Evolutionary conservation across 2,888 invertebrate genomes (phyloP), one percentile per base, ranked within the genome.

Genomic region (Spatulosminthurus flaviceps): DNA sequence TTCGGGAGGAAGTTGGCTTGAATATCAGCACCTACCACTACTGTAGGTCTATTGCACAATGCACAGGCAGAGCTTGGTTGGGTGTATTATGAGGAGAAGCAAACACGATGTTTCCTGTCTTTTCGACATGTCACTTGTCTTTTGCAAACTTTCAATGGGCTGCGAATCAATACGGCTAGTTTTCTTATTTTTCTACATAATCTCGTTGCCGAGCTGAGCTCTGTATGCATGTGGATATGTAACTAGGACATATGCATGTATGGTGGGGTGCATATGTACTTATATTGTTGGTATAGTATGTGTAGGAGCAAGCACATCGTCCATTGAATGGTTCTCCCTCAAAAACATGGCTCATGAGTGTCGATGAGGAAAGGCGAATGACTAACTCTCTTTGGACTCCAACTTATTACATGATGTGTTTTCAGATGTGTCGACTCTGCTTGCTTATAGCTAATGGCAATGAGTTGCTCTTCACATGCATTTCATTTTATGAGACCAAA

Each of bases 91-190:
- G 64, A 64, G 9, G 64, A 64, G 29, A 69, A 69, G 69, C 29
- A 69, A 69, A 69, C 69, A 34, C 34, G 21, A 69, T 69, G 29
- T 69, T 69, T 69, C 69, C 69, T 69, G 69, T 69, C 69, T 69
- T 28, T 69, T 69, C 29, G 29, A 69, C 29, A 13, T 34, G 69
- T 69, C 69, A 69, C 69, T 69, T 69, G 69, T 69, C 69, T 69
- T 29, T 34, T 51, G 51, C 51, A 51, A 51, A 51, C 51, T 51
- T 51, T 51, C 51, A 11, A 51, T 51, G 51, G 51, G 16, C 51
- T 51, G 51, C 2, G 51, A 51, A 51, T 51, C 51, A 19, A 51
- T 51, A 51, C 51, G 51, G 51, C 51, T 51, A 51, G 51, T 51
- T 51, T 51, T 51, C 51, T 51, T 51, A 51, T 51, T 51, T 51